phyloP scores from a whole-genome alignment of 2,888 invertebrate genomes.

The Hartigia nigra region DNA sequence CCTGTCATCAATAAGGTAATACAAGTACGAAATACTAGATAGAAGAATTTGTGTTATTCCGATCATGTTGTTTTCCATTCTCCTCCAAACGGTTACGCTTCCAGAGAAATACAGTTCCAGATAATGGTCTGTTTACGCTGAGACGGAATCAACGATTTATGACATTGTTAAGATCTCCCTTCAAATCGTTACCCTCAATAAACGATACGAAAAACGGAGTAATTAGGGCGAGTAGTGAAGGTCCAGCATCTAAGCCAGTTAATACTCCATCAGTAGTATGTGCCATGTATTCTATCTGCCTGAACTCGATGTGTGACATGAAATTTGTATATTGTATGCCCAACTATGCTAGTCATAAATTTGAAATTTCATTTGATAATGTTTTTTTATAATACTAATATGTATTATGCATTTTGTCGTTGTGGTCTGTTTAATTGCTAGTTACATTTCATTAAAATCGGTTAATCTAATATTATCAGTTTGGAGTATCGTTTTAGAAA shows the following conservation, averaged over 20 bases:
- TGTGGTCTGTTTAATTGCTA: neutral
- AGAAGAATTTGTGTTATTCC: neutral
- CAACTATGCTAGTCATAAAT: neutral
- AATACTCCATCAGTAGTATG: constrained; percentile 57
- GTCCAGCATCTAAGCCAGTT: constrained; percentile 47
- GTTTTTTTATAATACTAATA: neutral
- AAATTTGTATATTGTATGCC: neutral
- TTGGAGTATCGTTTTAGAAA: neutral
- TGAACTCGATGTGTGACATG: neutral
- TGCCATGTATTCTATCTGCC: constrained; percentile 29
- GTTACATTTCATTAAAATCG: neutral
- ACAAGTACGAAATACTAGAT: neutral
- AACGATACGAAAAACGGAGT: constrained; percentile 56
- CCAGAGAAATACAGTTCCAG: constrained; percentile 58
- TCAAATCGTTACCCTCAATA: constrained; percentile 61
- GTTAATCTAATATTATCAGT: neutral
- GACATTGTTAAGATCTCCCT: constrained; percentile 58
- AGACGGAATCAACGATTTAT: constrained; percentile 60
- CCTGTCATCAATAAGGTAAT: constrained; percentile 54
- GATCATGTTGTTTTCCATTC: neutral
- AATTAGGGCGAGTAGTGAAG: constrained; percentile 60
- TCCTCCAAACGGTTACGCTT: constrained; percentile 34
- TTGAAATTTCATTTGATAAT: neutral
- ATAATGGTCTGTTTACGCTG: constrained; percentile 60
- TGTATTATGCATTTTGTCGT: neutral